phyloP scores from a whole-genome alignment of 2,888 invertebrate genomes.

The Lepetodrilus schrolli region DNA sequence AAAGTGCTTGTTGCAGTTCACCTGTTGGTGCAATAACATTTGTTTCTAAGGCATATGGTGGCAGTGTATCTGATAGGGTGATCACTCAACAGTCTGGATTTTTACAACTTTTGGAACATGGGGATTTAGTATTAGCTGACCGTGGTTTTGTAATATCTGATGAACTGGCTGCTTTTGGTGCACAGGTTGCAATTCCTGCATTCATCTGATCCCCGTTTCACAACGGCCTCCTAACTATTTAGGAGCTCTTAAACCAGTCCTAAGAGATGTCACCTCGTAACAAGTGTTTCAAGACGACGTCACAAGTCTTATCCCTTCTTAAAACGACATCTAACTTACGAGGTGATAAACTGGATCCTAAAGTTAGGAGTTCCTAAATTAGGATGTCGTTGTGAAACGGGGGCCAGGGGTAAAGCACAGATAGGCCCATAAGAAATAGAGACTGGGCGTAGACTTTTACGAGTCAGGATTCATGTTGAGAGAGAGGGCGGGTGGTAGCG shows the following conservation, averaged over 20 bases:
- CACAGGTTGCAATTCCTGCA: background rate
- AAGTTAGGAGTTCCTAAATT: no score
- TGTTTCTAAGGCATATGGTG: background rate
- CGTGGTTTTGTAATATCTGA: background rate
- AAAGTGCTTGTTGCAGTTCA: background rate
- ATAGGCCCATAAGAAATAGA: background rate
- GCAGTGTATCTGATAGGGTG: background rate
- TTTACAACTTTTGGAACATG: background rate
- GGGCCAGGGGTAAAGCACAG: background rate
- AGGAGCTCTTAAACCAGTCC: no score
- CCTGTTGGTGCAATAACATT: background rate
- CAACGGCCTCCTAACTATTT: no score
- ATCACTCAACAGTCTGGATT: background rate
- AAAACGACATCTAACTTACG: no score
- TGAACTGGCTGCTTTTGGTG: background rate
- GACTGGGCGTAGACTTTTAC: background rate
- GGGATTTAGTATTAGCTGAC: background rate
- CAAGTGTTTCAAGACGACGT: no score
- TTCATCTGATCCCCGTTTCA: no score
- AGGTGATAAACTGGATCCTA: no score
- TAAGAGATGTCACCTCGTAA: no score
- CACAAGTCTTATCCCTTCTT: no score
- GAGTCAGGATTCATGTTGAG: background rate
- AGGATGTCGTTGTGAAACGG: no score
- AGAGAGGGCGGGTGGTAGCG: no score